phyloP scores from a whole-genome alignment of 2,888 invertebrate genomes.

The Vandiemenella viatica region DNA sequence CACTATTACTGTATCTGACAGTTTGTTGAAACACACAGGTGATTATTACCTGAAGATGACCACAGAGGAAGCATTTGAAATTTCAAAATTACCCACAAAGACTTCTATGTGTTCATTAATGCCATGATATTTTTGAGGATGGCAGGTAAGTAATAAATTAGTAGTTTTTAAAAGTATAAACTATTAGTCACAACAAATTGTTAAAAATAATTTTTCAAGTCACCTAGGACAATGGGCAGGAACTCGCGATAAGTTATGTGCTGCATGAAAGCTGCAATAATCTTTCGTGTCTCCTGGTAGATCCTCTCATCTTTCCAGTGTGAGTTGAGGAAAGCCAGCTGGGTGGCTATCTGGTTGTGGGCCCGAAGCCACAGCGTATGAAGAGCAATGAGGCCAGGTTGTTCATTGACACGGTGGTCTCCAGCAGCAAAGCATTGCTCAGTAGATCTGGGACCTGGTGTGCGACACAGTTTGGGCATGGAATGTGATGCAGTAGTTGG shows the following conservation, averaged over 20 bases:
- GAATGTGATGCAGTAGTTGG: conserved; percentile 37
- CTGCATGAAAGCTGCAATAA: conserved; percentile 66
- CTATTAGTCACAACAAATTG: too few relatives aligned
- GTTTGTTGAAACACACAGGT: too few relatives aligned
- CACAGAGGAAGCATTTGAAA: too few relatives aligned
- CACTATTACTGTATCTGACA: too few relatives aligned
- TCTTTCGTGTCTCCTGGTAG: conserved; percentile 69
- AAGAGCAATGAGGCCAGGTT: conserved; percentile 59
- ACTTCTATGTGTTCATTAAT: too few relatives aligned
- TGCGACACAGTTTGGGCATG: conserved; percentile 48
- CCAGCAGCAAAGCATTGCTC: conserved; percentile 57
- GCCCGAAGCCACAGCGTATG: conserved; percentile 62
- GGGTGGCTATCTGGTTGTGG: conserved; percentile 58
- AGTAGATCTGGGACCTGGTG: background rate
- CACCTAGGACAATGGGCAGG: conserved; percentile 61
- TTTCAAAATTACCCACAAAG: too few relatives aligned
- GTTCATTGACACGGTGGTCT: conserved; percentile 64
- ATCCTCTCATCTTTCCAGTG: conserved; percentile 81
- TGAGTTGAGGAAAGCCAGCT: conserved; percentile 55
- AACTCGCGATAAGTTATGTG: conserved; percentile 75
- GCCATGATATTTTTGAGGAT: too few relatives aligned
- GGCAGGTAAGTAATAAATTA: too few relatives aligned
- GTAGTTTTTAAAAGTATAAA: too few relatives aligned
- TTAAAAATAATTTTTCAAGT: too few relatives aligned
- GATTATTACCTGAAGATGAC: too few relatives aligned